phyloP scores from a whole-genome alignment of 2,113 vertebrate species.

The Irena cyanogastra region DNA sequence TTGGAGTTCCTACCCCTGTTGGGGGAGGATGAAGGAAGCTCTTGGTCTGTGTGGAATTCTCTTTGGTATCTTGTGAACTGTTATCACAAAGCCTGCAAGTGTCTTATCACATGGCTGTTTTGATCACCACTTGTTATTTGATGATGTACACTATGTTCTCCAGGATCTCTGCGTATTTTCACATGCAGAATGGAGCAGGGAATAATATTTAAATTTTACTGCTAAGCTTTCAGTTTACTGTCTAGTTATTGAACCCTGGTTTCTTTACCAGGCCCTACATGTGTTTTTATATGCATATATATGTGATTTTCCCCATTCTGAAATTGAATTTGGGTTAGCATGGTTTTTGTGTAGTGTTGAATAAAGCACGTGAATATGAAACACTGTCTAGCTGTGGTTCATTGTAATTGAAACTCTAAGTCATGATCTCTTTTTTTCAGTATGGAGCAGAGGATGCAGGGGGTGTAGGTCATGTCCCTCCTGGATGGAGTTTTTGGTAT shows the following conservation, averaged over 20 bases:
- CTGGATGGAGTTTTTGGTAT: conserved; percentile 93
- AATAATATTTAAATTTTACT: neutral
- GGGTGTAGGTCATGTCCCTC: conserved; percentile 86
- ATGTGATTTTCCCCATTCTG: neutral
- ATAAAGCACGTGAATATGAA: neutral
- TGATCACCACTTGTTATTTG: neutral
- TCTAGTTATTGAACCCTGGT: neutral
- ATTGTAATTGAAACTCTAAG: neutral
- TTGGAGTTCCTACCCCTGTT: neutral
- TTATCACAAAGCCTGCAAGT: neutral
- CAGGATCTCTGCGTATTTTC: neutral
- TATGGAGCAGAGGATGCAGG: conserved; percentile 88
- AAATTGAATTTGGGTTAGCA: neutral
- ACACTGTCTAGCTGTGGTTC: neutral
- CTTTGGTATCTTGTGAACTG: neutral
- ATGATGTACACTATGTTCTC: neutral
- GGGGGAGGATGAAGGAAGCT: neutral
- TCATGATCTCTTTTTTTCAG: conserved; percentile 64
- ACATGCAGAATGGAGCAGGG: neutral
- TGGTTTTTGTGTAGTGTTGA: neutral
- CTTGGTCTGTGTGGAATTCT: neutral
- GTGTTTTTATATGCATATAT: neutral
- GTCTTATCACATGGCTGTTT: neutral
- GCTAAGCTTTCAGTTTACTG: neutral
- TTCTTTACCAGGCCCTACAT: neutral